phyloP scores from a whole-genome alignment of 1,140 invertebrate species.

The Brachionus koreanus region DNA sequence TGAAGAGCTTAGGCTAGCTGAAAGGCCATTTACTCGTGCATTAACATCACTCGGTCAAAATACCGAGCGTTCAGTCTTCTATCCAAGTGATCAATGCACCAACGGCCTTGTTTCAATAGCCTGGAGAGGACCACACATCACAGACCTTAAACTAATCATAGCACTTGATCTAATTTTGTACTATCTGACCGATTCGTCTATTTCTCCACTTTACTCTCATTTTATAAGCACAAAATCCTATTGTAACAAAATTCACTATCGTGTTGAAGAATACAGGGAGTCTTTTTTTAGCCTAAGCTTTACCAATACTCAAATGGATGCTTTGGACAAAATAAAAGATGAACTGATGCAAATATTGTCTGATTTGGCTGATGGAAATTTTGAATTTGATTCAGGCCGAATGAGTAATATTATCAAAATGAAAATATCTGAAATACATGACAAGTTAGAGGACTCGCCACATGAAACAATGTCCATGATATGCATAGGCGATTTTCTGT shows the following conservation, averaged over 20 bases:
- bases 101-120: slow-evolving; percentile 74
- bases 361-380: background rate
- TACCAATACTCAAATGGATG: slow-evolving; percentile 66
- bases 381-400: slow-evolving; percentile 33
- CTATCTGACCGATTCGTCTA: slow-evolving; percentile 77
- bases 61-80: slow-evolving; percentile 62
- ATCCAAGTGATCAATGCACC: slow-evolving; percentile 70
- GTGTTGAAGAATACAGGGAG: slow-evolving; percentile 28
- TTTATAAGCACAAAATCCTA: slow-evolving; percentile 77
- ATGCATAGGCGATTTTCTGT: slow-evolving; percentile 75
- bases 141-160: slow-evolving; percentile 60
- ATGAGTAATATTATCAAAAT: slow-evolving; percentile 50
- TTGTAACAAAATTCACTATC: slow-evolving; percentile 63
- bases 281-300: slow-evolving; percentile 46
- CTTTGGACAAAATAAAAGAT: slow-evolving; percentile 62
- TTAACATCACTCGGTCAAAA: slow-evolving; percentile 66
- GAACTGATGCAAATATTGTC: slow-evolving; percentile 41
- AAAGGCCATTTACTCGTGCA: slow-evolving; percentile 38
- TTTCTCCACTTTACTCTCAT: slow-evolving; percentile 74
- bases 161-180: slow-evolving; percentile 70
- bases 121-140: slow-evolving; percentile 71
- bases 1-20: background rate
- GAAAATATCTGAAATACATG: slow-evolving; percentile 39
- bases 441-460: slow-evolving; percentile 68
- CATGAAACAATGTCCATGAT: slow-evolving; percentile 71